Conservation (phyloP, 2,113 vertebrate genomes). For the Macrotus californicus region DNA sequence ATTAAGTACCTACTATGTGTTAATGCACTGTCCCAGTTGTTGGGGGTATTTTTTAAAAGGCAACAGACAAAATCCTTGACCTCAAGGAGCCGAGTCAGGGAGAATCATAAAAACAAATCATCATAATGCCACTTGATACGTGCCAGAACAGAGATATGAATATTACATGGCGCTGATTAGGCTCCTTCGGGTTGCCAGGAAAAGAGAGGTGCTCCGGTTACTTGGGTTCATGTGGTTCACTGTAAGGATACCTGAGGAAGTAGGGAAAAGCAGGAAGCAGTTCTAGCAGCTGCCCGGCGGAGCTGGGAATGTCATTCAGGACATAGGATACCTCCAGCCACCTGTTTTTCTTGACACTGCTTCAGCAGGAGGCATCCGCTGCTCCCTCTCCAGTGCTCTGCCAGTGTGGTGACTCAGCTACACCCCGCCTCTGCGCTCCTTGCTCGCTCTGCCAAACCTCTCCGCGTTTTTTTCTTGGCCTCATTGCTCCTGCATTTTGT, state of each 20-base stretch:
- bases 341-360: constrained; percentile 45
- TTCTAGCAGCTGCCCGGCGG: constrained; percentile 48
- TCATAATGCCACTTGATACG: background rate
- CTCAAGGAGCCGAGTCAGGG: background rate
- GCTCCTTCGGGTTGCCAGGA: background rate
- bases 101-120: background rate
- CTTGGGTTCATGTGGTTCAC: background rate
- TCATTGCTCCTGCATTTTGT: background rate
- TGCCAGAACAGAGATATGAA: background rate
- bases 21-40: background rate
- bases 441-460: background rate
- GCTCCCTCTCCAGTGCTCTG: background rate
- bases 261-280: constrained; percentile 34
- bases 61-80: background rate
- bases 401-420: background rate
- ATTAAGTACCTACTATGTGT: background rate
- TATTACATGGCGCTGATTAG: background rate
- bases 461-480: background rate
- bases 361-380: background rate
- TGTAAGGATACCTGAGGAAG: constrained; percentile 41
- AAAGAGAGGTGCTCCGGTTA: background rate
- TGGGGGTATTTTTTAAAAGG: background rate
- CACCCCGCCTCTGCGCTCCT: background rate
- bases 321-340: constrained; percentile 41
- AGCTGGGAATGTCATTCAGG: constrained; percentile 1